Conservation (phyloP, 2,797 vertebrate genomes). For the Anisognathus igniventris region DNA sequence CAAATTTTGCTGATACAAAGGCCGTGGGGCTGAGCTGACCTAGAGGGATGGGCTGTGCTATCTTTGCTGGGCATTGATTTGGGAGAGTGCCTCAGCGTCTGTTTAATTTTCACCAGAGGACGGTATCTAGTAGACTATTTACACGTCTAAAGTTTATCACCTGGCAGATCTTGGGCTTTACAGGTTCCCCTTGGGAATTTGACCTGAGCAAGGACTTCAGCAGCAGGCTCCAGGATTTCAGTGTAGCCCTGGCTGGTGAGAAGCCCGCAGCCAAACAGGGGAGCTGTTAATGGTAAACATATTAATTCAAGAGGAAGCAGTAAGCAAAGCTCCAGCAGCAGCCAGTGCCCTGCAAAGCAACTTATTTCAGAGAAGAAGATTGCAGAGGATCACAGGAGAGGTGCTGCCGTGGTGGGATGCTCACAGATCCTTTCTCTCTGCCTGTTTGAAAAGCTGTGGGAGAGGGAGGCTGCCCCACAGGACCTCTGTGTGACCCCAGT, state of each 20-base stretch:
- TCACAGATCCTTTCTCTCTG: not conserved
- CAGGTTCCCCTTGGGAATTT: constrained; percentile 4
- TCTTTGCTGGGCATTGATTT: constrained; percentile 5
- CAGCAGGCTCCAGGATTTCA: not conserved
- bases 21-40: not conserved
- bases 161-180: not conserved
- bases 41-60: not conserved
- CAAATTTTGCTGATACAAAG: not conserved
- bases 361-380: not conserved
- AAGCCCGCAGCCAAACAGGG: not conserved
- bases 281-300: constrained; percentile 30
- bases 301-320: not conserved
- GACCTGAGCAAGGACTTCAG: constrained; percentile 1
- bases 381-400: not conserved
- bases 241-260: not conserved
- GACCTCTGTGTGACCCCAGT: constrained; percentile 47
- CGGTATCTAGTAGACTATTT: constrained; percentile 23
- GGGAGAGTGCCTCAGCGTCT: not conserved
- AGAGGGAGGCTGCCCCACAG: not conserved
- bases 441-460: not conserved
- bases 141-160: not conserved
- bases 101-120: constrained; percentile 38
- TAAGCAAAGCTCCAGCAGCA: not conserved
- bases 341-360: not conserved
- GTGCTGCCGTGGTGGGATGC: not conserved